phyloP scores from a whole-genome alignment of 2,797 vertebrate genomes.

The Manis crassicaudata region DNA sequence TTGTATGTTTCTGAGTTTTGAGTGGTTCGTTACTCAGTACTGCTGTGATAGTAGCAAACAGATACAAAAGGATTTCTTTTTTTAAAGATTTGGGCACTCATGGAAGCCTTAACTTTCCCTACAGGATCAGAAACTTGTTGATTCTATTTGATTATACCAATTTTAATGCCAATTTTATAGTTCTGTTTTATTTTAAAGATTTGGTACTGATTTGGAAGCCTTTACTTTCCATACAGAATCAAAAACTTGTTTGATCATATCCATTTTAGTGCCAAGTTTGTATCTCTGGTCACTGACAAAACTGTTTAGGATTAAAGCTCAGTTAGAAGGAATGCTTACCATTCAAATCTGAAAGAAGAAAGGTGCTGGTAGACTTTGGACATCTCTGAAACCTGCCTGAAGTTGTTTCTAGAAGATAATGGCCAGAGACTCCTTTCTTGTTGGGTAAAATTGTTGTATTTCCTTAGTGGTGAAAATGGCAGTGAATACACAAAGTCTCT shows the following conservation, averaged over 20 bases:
- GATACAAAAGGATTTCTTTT: not conserved
- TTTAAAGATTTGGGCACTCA: not conserved
- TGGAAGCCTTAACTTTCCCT: not conserved
- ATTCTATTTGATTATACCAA: not conserved
- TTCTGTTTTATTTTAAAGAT: not conserved
- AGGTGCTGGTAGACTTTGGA: not conserved
- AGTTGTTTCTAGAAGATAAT: slow-evolving; percentile 8
- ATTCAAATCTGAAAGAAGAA: not conserved
- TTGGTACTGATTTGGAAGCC: not conserved
- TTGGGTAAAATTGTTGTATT: slow-evolving; percentile 21
- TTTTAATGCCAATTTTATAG: not conserved
- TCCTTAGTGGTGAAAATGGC: slow-evolving; percentile 32
- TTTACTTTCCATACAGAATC: not conserved
- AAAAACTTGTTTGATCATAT: not conserved
- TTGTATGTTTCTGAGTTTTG: not conserved
- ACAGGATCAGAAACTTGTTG: not conserved
- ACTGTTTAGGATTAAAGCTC: not conserved
- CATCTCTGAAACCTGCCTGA: not conserved
- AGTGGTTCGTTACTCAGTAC: not conserved
- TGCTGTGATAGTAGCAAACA: not conserved
- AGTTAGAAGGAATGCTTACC: not conserved
- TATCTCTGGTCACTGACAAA: not conserved
- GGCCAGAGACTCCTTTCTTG: not conserved
- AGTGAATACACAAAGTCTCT: slow-evolving; percentile 26
- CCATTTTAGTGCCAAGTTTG: not conserved